Evolutionary conservation across 2,113 vertebrate species (phyloP), one percentile per base, ranked within the genome.

Genomic region (Dryoscopus gambensis): DNA sequence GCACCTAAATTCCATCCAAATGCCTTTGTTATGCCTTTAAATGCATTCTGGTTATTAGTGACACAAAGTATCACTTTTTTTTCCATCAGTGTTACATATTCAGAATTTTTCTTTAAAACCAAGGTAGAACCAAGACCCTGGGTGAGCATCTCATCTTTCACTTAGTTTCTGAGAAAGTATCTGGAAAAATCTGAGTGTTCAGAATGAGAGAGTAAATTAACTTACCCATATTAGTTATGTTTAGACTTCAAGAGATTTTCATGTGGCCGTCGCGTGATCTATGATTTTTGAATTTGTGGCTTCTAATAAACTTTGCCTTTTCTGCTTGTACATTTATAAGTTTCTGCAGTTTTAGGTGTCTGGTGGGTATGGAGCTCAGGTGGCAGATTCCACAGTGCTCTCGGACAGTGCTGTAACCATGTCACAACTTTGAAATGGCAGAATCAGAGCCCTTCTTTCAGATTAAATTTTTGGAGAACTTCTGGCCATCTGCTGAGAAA

Each of bases 361-460:
- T 8, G 7, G 21, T 57, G 37, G 10, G 7, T 15, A 7, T 24
- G 53, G 30, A 79, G 52, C 31, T 63, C 76, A 33, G 6, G 0
- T 1, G 4, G 20, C 25, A 23, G 52, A 67, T 30, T 42, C 64
- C 0, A 0, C 24, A 30, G n/a, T 42, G 42, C 23, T 71, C n/a
- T 33, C 3, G 2, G 33, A 14, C 42, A 37, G 5, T 30, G 59
- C 59, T 60, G 40, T 24, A 42, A 60, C 40, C 30, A 42, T 11
- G 17, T 5, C 18, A 5, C 15, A 20, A 22, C 22, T 64, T 33
- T 27, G 35, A 86, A 50, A 33, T 3, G 33, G 20, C 40, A 79
- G 23, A 60, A 59, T 50, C 22, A 37, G 15, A 80, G 30, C 10
- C 49, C 24, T 70, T 42, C 17, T 50, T 63, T 46, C 28, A 10